Evolutionary conservation across 2,888 invertebrate species (phyloP).

Genomic region (Gortyna flavago): DNA sequence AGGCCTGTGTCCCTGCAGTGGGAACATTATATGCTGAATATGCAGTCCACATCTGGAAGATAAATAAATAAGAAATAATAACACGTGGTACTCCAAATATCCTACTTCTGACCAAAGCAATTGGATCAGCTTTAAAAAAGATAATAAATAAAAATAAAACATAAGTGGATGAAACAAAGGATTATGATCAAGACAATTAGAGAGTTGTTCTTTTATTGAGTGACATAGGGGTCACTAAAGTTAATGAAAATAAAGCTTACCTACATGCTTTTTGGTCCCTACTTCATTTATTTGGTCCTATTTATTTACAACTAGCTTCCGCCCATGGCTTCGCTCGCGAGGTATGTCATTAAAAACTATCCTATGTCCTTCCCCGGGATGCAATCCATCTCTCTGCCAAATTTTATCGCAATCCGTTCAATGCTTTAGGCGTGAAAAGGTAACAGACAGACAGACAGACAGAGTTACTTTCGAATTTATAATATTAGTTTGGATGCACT

Average conservation of each 20-base stretch:
- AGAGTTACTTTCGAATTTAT: no score
- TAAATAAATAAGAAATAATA: neutral
- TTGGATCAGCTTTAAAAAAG: neutral
- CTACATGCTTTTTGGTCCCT: neutral
- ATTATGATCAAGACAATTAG: conserved; percentile 49
- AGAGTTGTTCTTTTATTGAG: conserved; percentile 36
- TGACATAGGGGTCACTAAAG: conserved; percentile 47
- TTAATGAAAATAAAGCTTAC: neutral
- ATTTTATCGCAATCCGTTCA: no score
- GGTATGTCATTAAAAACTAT: no score
- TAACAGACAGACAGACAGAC: no score
- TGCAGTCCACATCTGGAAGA: neutral
- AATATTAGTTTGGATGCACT: no score
- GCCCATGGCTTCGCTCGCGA: no score
- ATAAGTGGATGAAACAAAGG: conserved; percentile 52
- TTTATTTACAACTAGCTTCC: no score
- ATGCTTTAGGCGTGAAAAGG: no score
- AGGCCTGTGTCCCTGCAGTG: neutral
- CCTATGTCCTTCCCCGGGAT: no score
- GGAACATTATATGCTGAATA: neutral
- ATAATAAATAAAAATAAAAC: conserved; percentile 44
- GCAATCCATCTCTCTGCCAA: no score
- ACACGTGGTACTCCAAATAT: neutral
- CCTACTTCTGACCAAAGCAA: neutral
- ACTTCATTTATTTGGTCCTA: neutral